Percentiles rank a stretch among this genome's conserved stretches.
Conservation (phyloP, 2,113 vertebrate genomes). For the Ammodytes dubius region DNA sequence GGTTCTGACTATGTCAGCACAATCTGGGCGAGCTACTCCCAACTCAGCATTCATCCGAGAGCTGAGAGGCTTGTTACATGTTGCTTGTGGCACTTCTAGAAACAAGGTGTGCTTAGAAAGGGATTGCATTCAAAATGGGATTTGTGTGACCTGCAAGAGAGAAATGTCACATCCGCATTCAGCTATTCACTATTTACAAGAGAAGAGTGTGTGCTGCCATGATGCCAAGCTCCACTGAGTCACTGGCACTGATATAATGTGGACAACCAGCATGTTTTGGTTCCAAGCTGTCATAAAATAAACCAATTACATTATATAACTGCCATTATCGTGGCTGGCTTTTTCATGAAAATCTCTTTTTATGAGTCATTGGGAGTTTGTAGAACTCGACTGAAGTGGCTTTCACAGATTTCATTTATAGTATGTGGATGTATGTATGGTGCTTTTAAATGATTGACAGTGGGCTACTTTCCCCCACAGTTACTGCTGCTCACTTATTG, state of each 20-base stretch:
- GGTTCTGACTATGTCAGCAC: constrained; percentile 35
- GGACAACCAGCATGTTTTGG: neutral
- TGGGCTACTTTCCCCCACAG: neutral
- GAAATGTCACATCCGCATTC: constrained; percentile 28
- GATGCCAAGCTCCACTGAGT: neutral
- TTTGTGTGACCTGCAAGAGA: constrained; percentile 30
- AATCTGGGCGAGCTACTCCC: constrained; percentile 25
- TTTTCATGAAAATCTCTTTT: neutral
- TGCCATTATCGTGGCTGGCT: neutral
- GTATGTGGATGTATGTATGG: neutral
- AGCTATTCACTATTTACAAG: constrained; percentile 29
- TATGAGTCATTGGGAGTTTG: neutral
- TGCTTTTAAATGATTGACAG: neutral
- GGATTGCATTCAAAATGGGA: constrained; percentile 27
- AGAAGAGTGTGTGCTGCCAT: constrained; percentile 14
- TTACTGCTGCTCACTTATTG: neutral
- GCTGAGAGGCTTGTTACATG: constrained; percentile 35
- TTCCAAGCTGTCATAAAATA: neutral
- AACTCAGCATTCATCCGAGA: constrained; percentile 26
- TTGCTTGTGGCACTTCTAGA: constrained; percentile 13
- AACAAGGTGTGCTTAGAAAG: constrained; percentile 24
- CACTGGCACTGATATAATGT: neutral
- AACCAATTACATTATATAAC: neutral
- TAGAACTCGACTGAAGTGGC: neutral
- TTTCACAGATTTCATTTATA: constrained; percentile 12